Evolutionary conservation across 2,888 invertebrate genomes (phyloP), one percentile per base, ranked within the genome.

Genomic region (Cyclophora punctaria): DNA sequence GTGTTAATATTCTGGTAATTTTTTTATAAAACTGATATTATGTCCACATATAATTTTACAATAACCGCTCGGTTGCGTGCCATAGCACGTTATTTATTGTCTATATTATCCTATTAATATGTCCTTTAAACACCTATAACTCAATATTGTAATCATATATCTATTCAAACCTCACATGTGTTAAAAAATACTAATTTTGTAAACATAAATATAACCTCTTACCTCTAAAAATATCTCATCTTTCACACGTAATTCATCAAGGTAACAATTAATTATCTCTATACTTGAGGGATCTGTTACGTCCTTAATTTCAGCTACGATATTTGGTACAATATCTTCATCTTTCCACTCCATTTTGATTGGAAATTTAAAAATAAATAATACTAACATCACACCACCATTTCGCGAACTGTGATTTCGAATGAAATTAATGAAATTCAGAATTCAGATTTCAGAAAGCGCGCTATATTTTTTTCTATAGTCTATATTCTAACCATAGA

Each of bases 171-270:
- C 7, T 5, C 4, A 42, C n/a, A 2, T 3, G 1, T n/a, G n/a
- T 42, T 7, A 3, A 41, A 7, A 41, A 41, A 41, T n/a, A n/a
- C 44, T 42, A 48, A 3, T 20, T 45, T 40, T n/a, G 7, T 34
- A 5, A 20, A 35, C 5, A 46, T 48, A 40, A n/a, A 44, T 20
- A 20, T 20, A 20, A 20, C 20, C 20, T 20, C 48, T 46, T 72
- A 83, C 85, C 77, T 78, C 57, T 66, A 85, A 80, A 52, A 75
- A 85, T 7, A 69, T 55, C 2, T 78, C 73, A 51, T 79, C 73
- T 67, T 80, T 75, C 7, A 60, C 60, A 58, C 68, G 60, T 6
- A 82, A 56, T 62, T 74, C 57, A 46, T 78, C 74, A 7, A 70
- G 52, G 58, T 66, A 69, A 47, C 64, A 59, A 3, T 74, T 51